phyloP scores from a whole-genome alignment of 1,140 invertebrate species.

The Cherax quadricarinatus region DNA sequence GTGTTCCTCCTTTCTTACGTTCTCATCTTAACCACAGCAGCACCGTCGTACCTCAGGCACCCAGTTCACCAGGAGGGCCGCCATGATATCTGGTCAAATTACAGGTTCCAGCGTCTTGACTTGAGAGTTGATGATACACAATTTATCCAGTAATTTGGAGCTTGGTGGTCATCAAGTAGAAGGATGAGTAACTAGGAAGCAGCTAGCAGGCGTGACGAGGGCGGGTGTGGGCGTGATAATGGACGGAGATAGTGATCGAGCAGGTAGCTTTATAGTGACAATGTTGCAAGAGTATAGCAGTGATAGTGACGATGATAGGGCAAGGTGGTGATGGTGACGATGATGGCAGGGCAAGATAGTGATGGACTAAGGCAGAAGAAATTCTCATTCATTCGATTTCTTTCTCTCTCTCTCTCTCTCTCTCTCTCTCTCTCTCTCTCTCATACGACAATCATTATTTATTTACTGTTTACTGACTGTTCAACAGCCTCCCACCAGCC shows the following conservation, averaged over 20 bases:
- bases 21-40: too few species aligned
- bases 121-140: constrained; percentile 12
- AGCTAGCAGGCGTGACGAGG: background rate
- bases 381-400: too few species aligned
- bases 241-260: background rate
- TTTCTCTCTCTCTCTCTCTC: too few species aligned
- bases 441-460: too few species aligned
- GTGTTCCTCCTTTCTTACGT: too few species aligned
- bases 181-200: constrained; percentile 11
- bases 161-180: background rate
- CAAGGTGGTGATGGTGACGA: background rate
- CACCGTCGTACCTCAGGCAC: background rate
- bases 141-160: background rate
- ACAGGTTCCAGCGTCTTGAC: background rate
- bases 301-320: background rate
- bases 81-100: constrained; percentile 17
- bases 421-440: too few species aligned
- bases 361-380: too few species aligned
- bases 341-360: background rate
- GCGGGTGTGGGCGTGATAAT: background rate
- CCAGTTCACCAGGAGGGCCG: background rate
- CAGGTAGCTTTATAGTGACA: background rate
- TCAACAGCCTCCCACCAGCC: too few species aligned
- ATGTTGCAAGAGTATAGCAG: background rate
- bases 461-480: too few species aligned